Percentiles rank a stretch among this genome's conserved stretches.
Conservation (phyloP, 2,888 invertebrate species). For the Platycheirus albimanus region DNA sequence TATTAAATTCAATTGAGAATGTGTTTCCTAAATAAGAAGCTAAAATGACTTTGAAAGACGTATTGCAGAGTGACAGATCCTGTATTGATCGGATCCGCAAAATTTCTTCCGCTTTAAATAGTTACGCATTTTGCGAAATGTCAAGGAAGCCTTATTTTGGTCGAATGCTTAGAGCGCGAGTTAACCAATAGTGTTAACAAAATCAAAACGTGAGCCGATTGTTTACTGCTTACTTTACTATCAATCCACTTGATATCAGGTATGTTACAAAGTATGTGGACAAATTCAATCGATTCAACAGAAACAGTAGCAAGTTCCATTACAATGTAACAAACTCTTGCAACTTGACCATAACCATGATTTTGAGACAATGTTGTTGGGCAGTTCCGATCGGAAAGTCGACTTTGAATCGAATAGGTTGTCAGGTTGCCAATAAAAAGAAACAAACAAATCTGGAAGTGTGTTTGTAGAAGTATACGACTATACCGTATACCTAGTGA, state of each 20-base stretch:
- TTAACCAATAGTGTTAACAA: too few relatives aligned
- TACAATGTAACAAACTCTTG: slow-evolving; percentile 1
- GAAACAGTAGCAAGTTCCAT: background rate
- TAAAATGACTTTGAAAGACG: too few relatives aligned
- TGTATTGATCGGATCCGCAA: too few relatives aligned
- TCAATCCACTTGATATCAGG: background rate
- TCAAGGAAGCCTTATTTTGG: too few relatives aligned
- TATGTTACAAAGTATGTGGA: slow-evolving; percentile 10
- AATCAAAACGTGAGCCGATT: background rate
- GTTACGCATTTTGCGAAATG: too few relatives aligned
- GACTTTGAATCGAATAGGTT: background rate
- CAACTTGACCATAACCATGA: slow-evolving; percentile 24
- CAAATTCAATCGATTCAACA: background rate
- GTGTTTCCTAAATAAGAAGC: too few relatives aligned
- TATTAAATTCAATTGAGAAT: too few relatives aligned
- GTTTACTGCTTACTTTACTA: background rate
- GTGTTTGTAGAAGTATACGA: slow-evolving; percentile 8
- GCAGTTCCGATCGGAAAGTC: too few relatives aligned
- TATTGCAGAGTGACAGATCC: too few relatives aligned
- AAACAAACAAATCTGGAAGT: background rate
- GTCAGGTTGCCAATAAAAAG: slow-evolving; percentile 8
- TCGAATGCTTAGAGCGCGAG: too few relatives aligned
- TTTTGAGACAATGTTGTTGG: slow-evolving; percentile 21
- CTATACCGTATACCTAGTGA: too few relatives aligned
- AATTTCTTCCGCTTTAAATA: too few relatives aligned